phyloP scores from a whole-genome alignment of 1,140 invertebrate species.

The Drosophila dunni region DNA sequence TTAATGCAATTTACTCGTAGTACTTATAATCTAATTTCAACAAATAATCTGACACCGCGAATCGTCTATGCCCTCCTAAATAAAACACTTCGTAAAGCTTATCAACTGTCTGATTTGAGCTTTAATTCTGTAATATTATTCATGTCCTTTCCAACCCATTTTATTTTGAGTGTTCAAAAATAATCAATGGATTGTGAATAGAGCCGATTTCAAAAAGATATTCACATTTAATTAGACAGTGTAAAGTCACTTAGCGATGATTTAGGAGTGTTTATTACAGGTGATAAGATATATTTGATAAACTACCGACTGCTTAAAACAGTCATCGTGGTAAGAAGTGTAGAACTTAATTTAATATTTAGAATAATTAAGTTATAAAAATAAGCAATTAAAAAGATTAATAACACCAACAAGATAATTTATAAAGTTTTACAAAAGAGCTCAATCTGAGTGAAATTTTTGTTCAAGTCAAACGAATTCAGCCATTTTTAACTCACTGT shows the following conservation, averaged over 20 bases:
- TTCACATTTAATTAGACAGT: background rate
- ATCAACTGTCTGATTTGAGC: slow-evolving; percentile 2
- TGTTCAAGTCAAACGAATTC: too few species aligned
- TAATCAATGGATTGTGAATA: background rate
- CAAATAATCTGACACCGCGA: slow-evolving; percentile 2
- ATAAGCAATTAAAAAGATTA: too few species aligned
- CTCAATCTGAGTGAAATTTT: too few species aligned
- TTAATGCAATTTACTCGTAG: slow-evolving; percentile 24
- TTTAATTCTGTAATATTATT: background rate
- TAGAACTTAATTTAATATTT: too few species aligned
- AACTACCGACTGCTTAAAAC: background rate
- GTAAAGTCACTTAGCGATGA: slow-evolving; percentile 12
- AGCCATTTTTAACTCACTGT: too few species aligned
- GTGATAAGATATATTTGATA: background rate
- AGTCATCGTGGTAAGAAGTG: background rate
- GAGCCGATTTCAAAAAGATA: background rate
- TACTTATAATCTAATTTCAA: slow-evolving; percentile 16
- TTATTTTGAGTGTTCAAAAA: background rate
- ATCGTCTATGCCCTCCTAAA: slow-evolving; percentile 1
- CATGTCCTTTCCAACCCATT: background rate
- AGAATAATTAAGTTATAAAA: too few species aligned
- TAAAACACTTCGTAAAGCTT: background rate
- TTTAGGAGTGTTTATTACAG: slow-evolving; percentile 6
- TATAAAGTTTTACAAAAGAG: too few species aligned
- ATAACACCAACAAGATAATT: too few species aligned